Conservation (phyloP, 2,888 invertebrate species). For the Drosophila siamana region DNA sequence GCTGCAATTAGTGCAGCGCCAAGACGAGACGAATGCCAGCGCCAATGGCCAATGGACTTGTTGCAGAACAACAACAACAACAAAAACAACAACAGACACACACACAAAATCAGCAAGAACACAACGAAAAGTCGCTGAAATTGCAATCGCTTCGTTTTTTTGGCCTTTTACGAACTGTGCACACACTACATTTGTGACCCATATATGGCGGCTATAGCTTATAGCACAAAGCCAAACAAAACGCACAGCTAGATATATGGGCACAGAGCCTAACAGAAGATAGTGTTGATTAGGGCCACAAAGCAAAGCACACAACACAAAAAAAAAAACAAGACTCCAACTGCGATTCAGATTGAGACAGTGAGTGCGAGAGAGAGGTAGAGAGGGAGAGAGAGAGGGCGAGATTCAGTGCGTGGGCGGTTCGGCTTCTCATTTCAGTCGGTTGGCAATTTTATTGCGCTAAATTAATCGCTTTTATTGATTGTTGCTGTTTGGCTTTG, state of each 20-base stretch:
- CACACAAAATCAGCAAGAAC: no score
- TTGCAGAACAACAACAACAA: slow-evolving; percentile 58
- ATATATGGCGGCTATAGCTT: slow-evolving; percentile 45
- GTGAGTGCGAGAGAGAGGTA: no score
- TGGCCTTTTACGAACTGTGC: slow-evolving; percentile 6
- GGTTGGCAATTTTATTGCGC: no score
- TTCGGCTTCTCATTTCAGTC: slow-evolving; percentile 23
- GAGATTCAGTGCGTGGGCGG: slow-evolving; percentile 13
- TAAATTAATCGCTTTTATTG: slow-evolving; percentile 67
- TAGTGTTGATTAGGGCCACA: slow-evolving; percentile 2
- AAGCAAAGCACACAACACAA: background rate
- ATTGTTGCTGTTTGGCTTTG: slow-evolving; percentile 55
- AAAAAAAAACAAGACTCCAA: no score
- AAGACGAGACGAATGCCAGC: background rate
- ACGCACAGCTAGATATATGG: background rate
- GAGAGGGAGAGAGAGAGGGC: no score
- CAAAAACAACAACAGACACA: background rate
- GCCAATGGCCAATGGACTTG: slow-evolving; percentile 45
- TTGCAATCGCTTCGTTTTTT: background rate
- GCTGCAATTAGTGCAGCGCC: slow-evolving; percentile 8
- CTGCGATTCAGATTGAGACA: background rate
- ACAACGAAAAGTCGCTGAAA: no score
- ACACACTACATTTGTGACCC: slow-evolving; percentile 38
- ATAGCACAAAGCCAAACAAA: slow-evolving; percentile 18
- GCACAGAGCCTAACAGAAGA: background rate